Evolutionary conservation across 1,140 invertebrate genomes (phyloP), one percentile per base, ranked within the genome.

Genomic region (Drosophila subobscura): DNA sequence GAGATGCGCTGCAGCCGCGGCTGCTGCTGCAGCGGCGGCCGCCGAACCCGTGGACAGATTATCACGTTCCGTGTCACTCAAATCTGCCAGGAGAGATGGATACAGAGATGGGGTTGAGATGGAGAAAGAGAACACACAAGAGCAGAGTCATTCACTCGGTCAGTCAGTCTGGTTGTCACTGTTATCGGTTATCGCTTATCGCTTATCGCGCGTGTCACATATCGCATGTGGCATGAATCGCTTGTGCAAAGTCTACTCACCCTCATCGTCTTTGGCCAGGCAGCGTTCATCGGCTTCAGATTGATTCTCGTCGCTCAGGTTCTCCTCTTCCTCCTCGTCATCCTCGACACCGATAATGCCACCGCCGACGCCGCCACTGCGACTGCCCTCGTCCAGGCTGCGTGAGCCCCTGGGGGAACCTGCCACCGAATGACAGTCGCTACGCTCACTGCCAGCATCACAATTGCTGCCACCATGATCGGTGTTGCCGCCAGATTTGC

Each of bases 221-320:
- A 58, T 76, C 40, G 55, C 37, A 49, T 64, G 65, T 67, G 60
- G 46, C 20, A 20, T 40, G 0, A 6, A 65, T 53, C 16, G 23
- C 14, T 63, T 23, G 33, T 20, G 72, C 54, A 89, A 89, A 90
- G 86, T 90, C 60, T 68, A 90, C 83, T 91, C 61, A 96, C 96
- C 96, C 93, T 97, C 96, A 90, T 97, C 96, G 91, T 97, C 96
- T 92, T 97, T 96, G 77, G 96, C 96, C 90, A 96, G 95, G 64
- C 89, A 90, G 61, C 89, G 90, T 72, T 91, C 91, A 79, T 92
- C 90, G 68, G 89, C 83, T 79, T 92, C 91, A 46, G 91, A 91
- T 92, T 92, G 91, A 95, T 96, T 96, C 93, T 96, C 96, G 91
- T 97, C 96, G 90, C 96, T 96, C 71, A 97, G 95, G 90, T 96